phyloP scores from a whole-genome alignment of 2,113 vertebrate species.

The Accipiter cooperii region DNA sequence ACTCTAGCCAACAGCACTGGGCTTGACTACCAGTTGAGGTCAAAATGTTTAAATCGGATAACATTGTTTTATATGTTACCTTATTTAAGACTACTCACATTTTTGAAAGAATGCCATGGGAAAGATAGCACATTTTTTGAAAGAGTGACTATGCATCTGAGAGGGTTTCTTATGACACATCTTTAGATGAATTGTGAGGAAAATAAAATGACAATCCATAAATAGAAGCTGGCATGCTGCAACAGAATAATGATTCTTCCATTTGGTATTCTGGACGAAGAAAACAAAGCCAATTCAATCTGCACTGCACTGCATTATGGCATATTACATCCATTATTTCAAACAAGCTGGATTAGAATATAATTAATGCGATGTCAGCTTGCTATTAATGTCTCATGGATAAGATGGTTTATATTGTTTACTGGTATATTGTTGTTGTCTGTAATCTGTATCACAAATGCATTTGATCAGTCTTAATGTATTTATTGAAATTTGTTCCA shows the following conservation, averaged over 20 bases:
- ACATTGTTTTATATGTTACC: background rate
- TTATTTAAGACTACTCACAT: background rate
- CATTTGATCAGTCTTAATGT: background rate
- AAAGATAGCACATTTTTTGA: background rate
- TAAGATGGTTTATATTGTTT: conserved; percentile 1
- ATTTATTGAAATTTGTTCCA: background rate
- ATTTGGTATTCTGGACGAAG: conserved; percentile 2
- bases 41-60: background rate
- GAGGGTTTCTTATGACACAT: background rate
- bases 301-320: background rate
- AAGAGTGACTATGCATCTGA: background rate
- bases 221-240: background rate
- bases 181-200: background rate
- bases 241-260: background rate
- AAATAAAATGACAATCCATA: background rate
- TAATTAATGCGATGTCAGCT: background rate
- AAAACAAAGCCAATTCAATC: background rate
- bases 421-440: background rate
- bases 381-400: background rate
- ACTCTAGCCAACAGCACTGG: background rate
- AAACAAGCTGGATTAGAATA: background rate
- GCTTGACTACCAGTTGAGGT: background rate
- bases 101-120: background rate
- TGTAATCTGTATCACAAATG: background rate
- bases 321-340: background rate